phyloP scores from a whole-genome alignment of 2,888 invertebrate species.

The Parnassius orleans region DNA sequence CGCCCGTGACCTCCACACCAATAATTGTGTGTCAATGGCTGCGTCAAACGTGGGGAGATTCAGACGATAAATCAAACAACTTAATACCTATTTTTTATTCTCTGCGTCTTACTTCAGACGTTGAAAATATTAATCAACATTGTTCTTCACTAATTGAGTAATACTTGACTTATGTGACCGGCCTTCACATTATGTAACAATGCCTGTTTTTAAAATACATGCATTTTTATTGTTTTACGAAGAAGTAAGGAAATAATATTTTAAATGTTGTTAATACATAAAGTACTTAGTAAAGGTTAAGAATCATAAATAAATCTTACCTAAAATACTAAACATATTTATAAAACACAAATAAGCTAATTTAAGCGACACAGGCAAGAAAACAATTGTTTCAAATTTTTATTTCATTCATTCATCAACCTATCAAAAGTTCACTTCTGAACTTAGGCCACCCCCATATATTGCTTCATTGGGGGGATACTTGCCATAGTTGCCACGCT shows the following conservation, averaged over 20 bases:
- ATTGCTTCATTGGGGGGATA: too few relatives aligned
- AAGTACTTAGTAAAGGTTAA: too few relatives aligned
- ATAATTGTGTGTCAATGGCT: constrained; percentile 35
- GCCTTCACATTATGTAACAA: constrained; percentile 16
- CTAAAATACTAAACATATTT: too few relatives aligned
- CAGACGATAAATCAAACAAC: constrained; percentile 15
- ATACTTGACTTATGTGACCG: constrained; percentile 18
- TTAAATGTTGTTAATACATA: neutral
- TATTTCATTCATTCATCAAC: too few relatives aligned
- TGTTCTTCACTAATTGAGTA: constrained; percentile 19
- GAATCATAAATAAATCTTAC: too few relatives aligned
- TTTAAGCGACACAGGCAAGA: too few relatives aligned
- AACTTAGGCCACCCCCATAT: too few relatives aligned
- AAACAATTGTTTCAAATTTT: too few relatives aligned
- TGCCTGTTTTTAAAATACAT: constrained; percentile 8
- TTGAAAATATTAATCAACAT: constrained; percentile 14
- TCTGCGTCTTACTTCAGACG: constrained; percentile 3
- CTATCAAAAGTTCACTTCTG: too few relatives aligned
- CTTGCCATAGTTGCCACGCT: too few relatives aligned
- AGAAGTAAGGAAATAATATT: neutral
- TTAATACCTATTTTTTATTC: constrained; percentile 8
- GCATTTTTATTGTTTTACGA: constrained; percentile 1
- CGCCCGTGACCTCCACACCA: constrained; percentile 35
- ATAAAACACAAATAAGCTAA: too few relatives aligned
- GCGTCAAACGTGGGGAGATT: constrained; percentile 18